Evolutionary conservation across 2,888 invertebrate species (phyloP), one percentile per base, ranked within the genome.

Genomic region (Petrolisthes cinctipes): DNA sequence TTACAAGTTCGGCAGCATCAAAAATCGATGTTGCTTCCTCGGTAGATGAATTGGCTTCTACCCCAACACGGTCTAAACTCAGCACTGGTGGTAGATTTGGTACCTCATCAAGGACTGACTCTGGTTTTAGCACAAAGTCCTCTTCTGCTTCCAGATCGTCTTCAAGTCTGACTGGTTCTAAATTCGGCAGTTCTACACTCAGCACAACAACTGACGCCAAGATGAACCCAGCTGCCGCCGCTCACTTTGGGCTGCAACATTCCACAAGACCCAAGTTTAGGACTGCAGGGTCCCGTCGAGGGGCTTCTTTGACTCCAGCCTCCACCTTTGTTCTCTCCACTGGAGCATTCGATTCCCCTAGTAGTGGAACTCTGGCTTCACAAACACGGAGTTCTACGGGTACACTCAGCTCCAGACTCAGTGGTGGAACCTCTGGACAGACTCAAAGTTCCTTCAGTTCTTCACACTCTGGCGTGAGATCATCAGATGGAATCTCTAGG

Each of bases 1-100:
- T 71, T 71, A n/a, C 71, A 71, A 71, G 71, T 71, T 71, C 71
- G 1, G 71, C 71, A 71, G 7, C n/a, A 71, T n/a, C 71, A 71
- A 71, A 71, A 7, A 9, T 14, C 11, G 66, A 61, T 61, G 66
- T 17, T 61, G 66, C 66, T 9, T 61, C 66, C 17, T 61, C 66
- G 17, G 17, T 9, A 4, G 66, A 17, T 61, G 17, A 17, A 61
- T 17, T 61, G 17, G 9, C 66, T 17, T 61, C 66, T 61, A 61
- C 9, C 9, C 2, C 66, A 61, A 17, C 11, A 14, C 11, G 4
- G 17, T 61, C 66, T 61, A 20, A 14, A 14, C 6, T 71, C 20
- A 20, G 20, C 7, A 7, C 14, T 71, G 14, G 6, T 71, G 17
- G n/a, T n/a, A 4, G 20, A n/a, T n/a, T n/a, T 71, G 71, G 17